A percentile compares a stretch with the other conserved stretches of the same genome.
phyloP scores from a whole-genome alignment of 2,797 vertebrate species.

The Gobio occitaniae region DNA sequence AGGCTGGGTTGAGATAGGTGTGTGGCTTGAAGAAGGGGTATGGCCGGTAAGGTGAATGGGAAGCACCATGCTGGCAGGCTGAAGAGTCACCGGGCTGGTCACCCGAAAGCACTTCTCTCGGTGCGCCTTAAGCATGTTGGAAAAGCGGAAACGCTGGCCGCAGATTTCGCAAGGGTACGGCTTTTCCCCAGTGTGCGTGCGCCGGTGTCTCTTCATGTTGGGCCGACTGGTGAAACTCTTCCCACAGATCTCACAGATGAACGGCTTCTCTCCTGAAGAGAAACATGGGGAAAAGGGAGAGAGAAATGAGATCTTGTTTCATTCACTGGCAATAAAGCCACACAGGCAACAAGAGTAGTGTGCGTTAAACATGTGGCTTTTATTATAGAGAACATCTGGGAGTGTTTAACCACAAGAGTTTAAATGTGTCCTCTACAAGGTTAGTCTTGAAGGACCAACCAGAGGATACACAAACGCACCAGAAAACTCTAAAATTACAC shows the following conservation, averaged over 20 bases:
- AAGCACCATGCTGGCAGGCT: conserved; percentile 80
- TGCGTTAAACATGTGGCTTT: conserved; percentile 27
- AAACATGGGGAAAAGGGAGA: conserved; percentile 1
- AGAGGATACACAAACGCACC: conserved; percentile 65
- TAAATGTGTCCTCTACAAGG: conserved; percentile 67
- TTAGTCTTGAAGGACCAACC: conserved; percentile 48
- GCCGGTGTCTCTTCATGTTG: conserved; percentile 96
- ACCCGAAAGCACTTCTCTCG: conserved; percentile 97
- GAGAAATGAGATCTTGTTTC: background rate
- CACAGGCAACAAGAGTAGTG: background rate
- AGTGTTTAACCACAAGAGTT: conserved; percentile 69
- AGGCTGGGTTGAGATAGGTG: conserved; percentile 70
- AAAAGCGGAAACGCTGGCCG: conserved; percentile 96
- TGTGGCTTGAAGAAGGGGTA: conserved; percentile 73
- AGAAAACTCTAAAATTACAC: background rate
- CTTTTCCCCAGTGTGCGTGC: conserved; percentile 97
- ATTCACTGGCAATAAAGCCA: conserved; percentile 10
- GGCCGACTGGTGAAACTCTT: conserved; percentile 99
- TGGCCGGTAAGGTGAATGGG: conserved; percentile 78
- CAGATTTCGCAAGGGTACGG: conserved; percentile 96
- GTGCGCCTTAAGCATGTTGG: conserved; percentile 99
- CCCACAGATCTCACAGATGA: conserved; percentile 98
- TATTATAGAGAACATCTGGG: conserved; percentile 73
- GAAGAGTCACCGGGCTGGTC: conserved; percentile 89
- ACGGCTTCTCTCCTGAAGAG: conserved; percentile 93